Evolutionary conservation across 1,140 invertebrate species (phyloP).

Genomic region (Frieseomelitta varia): DNA sequence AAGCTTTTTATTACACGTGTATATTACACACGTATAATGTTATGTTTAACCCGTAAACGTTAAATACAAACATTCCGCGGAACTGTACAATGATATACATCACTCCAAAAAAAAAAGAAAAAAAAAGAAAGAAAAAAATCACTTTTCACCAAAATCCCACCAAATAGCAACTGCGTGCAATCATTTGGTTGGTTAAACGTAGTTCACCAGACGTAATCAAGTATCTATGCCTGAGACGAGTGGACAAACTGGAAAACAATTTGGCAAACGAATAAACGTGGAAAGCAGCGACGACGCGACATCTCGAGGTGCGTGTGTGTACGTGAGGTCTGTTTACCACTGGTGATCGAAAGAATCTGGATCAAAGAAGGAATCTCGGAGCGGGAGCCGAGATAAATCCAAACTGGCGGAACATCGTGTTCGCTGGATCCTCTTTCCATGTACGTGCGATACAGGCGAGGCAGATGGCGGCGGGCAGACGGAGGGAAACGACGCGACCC

Average conservation of each 20-base stretch:
- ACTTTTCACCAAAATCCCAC: not conserved
- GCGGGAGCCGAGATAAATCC: slow-evolving; percentile 31
- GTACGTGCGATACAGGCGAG: not conserved
- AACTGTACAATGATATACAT: not conserved
- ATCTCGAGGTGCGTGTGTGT: not conserved
- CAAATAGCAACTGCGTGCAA: not conserved
- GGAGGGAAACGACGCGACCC: slow-evolving; percentile 16
- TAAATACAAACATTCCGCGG: not conserved
- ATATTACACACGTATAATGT: too few species aligned
- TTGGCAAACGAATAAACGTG: not conserved
- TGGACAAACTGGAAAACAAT: not conserved
- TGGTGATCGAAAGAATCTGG: slow-evolving; percentile 38
- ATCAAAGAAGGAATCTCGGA: slow-evolving; percentile 22
- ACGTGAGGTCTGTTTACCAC: slow-evolving; percentile 29
- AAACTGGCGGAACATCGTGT: slow-evolving; percentile 39
- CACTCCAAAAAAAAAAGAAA: too few species aligned
- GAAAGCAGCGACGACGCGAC: not conserved
- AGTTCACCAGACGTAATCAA: not conserved
- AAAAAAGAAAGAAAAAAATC: not conserved
- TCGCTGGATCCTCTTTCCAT: slow-evolving; percentile 25
- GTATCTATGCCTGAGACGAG: not conserved
- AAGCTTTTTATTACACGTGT: too few species aligned
- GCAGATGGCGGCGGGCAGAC: not conserved
- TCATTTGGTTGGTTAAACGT: not conserved
- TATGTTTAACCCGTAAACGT: not conserved